Evolutionary conservation across 2,113 vertebrate species (phyloP), one percentile per base, ranked within the genome.

Genomic region (Eudorcas thomsonii): DNA sequence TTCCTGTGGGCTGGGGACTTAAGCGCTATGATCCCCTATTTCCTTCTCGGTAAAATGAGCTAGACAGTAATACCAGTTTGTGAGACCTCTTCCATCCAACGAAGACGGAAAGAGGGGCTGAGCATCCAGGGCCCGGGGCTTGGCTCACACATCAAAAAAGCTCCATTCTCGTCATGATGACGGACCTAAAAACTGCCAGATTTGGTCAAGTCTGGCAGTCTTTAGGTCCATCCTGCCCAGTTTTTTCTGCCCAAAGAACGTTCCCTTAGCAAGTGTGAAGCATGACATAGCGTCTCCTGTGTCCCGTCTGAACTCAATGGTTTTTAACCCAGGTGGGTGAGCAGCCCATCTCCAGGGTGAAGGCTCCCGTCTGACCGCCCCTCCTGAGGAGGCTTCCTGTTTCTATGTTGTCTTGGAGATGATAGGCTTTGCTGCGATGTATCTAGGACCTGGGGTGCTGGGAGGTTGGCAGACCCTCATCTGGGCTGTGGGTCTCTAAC

Each of bases 51-150:
- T 13, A 8, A 64, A 23, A 33, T 1, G 28, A 50, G 88, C 21
- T 2, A 5, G 6, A 17, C 7, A 1, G 9, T 5, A 1, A 64
- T 7, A 13, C 78, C n/a, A 52, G 0, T 3, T 21, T 19, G 15
- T 0, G 43, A 80, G 52, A 33, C 36, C 28, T 52, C 8, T 48
- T 55, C 83, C 43, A 17, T 87, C 64, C 60, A 3, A 0, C 0
- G 28, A 11, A n/a, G 28, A 54, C 0, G 0, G 85, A 54, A 48
- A 4, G 39, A 71, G 55, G 26, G 1, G 15, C 59, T 2, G 1
- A 13, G 3, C 1, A 7, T 4, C 1, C 33, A 30, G 62, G 48
- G 48, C 94, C 39, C n/a, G 6, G 86, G 8, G 25, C 82, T 45
- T 7, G 50, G 50, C 84, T 91, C 62, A 9, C 30, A 50, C 67